A percentile compares a stretch with the other conserved stretches of the same genome.
Conservation (phyloP, 2,113 vertebrate species). For the Tupaia tana region DNA sequence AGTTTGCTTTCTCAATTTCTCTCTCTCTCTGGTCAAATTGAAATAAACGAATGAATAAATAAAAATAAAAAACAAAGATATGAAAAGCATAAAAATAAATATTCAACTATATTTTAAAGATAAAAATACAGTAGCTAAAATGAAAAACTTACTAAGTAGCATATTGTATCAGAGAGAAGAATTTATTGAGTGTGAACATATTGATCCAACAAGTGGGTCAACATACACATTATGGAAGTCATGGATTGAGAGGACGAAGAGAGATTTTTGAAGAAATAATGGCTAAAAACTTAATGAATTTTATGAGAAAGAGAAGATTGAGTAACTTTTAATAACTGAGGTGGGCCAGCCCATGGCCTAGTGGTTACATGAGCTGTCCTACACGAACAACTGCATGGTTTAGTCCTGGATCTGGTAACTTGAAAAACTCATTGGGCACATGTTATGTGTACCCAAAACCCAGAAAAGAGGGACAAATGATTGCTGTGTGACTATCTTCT, state of each 20-base stretch:
- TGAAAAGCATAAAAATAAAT: background rate
- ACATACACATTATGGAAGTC: background rate
- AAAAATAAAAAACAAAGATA: background rate
- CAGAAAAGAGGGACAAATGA: too few species aligned
- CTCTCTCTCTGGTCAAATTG: too few species aligned
- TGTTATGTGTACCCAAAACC: too few species aligned
- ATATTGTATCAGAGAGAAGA: background rate
- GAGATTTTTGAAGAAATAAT: background rate
- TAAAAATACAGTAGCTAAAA: background rate
- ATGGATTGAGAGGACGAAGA: background rate
- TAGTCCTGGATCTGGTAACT: too few species aligned
- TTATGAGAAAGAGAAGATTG: background rate
- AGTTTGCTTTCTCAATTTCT: too few species aligned
- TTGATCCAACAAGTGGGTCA: background rate
- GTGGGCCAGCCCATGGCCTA: too few species aligned
- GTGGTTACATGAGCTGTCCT: too few species aligned
- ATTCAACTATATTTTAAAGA: background rate
- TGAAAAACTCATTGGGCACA: too few species aligned
- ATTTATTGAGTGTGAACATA: background rate
- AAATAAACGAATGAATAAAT: too few species aligned
- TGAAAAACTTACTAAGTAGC: background rate
- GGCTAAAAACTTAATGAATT: background rate
- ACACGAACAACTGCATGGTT: too few species aligned
- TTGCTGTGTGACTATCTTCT: too few species aligned
- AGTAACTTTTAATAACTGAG: too few species aligned